phyloP scores from a whole-genome alignment of 2,888 invertebrate genomes.

The Sisyra terminalis region DNA sequence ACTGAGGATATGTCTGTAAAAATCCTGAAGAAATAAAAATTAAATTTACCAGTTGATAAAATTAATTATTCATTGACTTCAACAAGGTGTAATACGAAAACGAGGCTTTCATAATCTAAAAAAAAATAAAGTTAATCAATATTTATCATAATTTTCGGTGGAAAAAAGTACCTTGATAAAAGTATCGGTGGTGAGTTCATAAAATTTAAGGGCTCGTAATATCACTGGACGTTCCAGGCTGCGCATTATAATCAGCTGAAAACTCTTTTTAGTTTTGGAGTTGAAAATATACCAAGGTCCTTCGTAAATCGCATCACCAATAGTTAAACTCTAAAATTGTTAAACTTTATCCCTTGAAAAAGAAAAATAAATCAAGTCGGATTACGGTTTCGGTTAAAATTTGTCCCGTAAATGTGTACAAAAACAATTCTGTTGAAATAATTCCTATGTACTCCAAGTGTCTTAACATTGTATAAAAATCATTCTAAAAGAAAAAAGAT shows the following conservation, averaged over 20 bases:
- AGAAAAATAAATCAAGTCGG: constrained; percentile 14
- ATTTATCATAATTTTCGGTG: too few species aligned
- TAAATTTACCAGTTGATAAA: too few species aligned
- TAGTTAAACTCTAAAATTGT: constrained; percentile 10
- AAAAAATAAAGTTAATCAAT: too few species aligned
- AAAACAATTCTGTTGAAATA: not conserved
- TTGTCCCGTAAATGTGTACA: too few species aligned
- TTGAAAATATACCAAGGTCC: constrained; percentile 12
- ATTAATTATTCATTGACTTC: too few species aligned
- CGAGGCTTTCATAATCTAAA: too few species aligned
- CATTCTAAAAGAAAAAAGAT: too few species aligned
- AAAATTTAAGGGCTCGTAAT: constrained; percentile 13
- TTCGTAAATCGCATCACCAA: constrained; percentile 9
- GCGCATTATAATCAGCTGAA: constrained; percentile 12
- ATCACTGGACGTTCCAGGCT: constrained; percentile 9
- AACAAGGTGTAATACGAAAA: too few species aligned
- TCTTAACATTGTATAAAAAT: not conserved
- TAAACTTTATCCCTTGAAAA: constrained; percentile 5
- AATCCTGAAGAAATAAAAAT: too few species aligned
- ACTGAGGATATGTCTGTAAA: too few species aligned
- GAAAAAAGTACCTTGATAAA: too few species aligned
- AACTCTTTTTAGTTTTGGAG: constrained; percentile 7
- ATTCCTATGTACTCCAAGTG: not conserved
- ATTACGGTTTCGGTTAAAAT: constrained; percentile 7
- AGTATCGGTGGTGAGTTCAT: constrained; percentile 11